Evolutionary conservation across 2,797 vertebrate species (phyloP).

Genomic region (Perodicticus potto): DNA sequence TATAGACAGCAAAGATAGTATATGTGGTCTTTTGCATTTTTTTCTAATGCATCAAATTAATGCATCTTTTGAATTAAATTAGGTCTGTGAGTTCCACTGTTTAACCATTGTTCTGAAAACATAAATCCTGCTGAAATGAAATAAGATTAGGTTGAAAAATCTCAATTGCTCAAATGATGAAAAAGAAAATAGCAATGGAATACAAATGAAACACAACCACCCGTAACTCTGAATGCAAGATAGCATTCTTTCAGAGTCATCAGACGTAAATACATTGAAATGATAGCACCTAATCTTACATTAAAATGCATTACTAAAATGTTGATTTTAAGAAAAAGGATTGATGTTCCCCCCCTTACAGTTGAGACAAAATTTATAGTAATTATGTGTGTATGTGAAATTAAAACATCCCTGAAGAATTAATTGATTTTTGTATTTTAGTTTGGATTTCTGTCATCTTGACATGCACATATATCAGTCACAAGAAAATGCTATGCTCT

Average conservation of each 20-base stretch:
- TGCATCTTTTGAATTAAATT: slow-evolving; percentile 60
- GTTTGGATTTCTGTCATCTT: slow-evolving; percentile 28
- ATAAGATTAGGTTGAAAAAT: slow-evolving; percentile 51
- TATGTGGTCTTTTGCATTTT: slow-evolving; percentile 43
- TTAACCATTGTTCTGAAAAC: slow-evolving; percentile 31
- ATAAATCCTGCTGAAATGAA: slow-evolving; percentile 64
- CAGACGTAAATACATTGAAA: slow-evolving; percentile 1
- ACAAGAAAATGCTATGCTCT: slow-evolving; percentile 30
- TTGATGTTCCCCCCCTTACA: neutral
- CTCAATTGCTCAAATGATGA: neutral
- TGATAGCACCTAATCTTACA: neutral
- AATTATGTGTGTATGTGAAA: neutral
- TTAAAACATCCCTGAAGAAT: slow-evolving; percentile 20
- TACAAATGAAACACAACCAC: slow-evolving; percentile 66
- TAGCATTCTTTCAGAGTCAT: slow-evolving; percentile 6
- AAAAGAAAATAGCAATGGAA: slow-evolving; percentile 37
- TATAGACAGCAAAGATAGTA: neutral
- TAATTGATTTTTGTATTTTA: slow-evolving; percentile 38
- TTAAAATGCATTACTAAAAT: slow-evolving; percentile 55
- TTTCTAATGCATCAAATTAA: slow-evolving; percentile 51
- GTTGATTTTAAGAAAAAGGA: slow-evolving; percentile 33
- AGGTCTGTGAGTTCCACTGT: slow-evolving; percentile 34
- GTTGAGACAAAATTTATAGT: neutral
- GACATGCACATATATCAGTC: neutral
- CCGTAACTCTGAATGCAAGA: neutral